phyloP scores from a whole-genome alignment of 2,888 invertebrate species.

The Volucella inflata region DNA sequence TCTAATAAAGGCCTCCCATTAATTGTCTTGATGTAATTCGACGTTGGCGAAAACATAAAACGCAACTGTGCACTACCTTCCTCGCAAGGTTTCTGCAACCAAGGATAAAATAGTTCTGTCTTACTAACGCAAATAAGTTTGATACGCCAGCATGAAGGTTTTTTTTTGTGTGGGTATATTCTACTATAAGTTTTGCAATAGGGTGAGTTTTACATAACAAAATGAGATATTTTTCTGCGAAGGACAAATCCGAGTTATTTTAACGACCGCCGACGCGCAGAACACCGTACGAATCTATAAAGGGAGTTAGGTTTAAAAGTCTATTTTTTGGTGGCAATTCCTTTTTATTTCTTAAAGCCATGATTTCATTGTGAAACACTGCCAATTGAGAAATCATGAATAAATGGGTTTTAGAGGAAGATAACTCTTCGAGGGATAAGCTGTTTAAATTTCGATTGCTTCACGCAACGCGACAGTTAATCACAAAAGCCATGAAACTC shows the following conservation, averaged over 20 bases:
- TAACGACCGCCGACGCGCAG: constrained; percentile 46
- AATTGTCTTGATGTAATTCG: constrained; percentile 25
- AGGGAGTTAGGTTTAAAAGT: neutral
- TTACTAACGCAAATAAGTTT: neutral
- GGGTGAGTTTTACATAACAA: constrained; percentile 33
- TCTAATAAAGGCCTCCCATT: constrained; percentile 50
- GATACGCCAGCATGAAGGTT: constrained; percentile 21
- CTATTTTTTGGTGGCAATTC: constrained; percentile 5
- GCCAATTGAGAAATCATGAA: constrained; percentile 11
- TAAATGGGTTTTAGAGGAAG: neutral
- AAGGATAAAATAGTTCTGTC: constrained; percentile 37
- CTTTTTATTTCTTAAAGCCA: neutral
- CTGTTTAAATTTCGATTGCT: neutral
- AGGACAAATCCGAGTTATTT: constrained; percentile 31
- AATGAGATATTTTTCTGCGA: constrained; percentile 36
- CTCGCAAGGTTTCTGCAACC: constrained; percentile 33
- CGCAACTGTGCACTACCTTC: constrained; percentile 38
- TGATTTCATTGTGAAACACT: constrained; percentile 1
- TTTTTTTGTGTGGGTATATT: constrained; percentile 9
- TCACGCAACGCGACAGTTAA: too few relatives aligned
- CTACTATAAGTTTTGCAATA: constrained; percentile 3
- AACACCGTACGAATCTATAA: constrained; percentile 15
- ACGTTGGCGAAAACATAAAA: constrained; percentile 42
- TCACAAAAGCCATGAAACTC: neutral
- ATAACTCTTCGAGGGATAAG: constrained; percentile 1